phyloP scores from a whole-genome alignment of 2,888 invertebrate species.

The Coenonympha arcania region DNA sequence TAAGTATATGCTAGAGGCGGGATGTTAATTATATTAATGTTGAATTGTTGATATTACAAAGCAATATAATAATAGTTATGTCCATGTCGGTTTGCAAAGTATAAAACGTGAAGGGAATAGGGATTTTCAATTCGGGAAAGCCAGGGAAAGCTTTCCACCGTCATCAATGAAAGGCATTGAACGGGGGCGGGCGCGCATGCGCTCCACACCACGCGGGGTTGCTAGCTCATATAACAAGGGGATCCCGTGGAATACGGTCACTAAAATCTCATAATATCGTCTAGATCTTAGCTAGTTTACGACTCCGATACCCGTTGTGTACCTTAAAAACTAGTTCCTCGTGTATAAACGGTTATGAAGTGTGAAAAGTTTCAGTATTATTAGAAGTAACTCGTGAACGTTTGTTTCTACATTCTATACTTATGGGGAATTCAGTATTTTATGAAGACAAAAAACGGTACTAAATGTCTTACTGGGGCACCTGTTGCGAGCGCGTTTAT shows the following conservation, averaged over 20 bases:
- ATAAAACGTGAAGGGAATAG: slow-evolving; percentile 6
- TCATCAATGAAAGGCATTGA: slow-evolving; percentile 56
- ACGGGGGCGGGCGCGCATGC: slow-evolving; percentile 65
- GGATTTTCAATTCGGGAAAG: slow-evolving; percentile 27
- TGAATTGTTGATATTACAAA: too few species aligned
- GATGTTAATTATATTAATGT: too few species aligned
- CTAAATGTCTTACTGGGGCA: background rate
- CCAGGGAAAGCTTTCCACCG: slow-evolving; percentile 32
- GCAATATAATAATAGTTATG: too few species aligned
- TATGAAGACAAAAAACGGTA: background rate
- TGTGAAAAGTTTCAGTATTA: background rate
- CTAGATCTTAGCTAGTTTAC: background rate
- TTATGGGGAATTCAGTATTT: background rate
- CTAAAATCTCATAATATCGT: background rate
- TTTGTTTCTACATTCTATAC: background rate
- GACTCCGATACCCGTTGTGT: background rate
- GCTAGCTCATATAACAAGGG: slow-evolving; percentile 22
- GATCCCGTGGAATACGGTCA: slow-evolving; percentile 3
- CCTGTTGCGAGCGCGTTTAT: background rate
- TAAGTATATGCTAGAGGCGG: too few species aligned
- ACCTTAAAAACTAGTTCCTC: background rate
- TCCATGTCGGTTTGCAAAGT: slow-evolving; percentile 8
- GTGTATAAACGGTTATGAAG: background rate
- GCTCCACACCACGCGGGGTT: slow-evolving; percentile 34
- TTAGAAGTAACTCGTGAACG: background rate